These are phyloP conservation scores for Nannoperca australis DNA, from an alignment of 2,797 vertebrate species.

Conservation along the genomic window DNA sequence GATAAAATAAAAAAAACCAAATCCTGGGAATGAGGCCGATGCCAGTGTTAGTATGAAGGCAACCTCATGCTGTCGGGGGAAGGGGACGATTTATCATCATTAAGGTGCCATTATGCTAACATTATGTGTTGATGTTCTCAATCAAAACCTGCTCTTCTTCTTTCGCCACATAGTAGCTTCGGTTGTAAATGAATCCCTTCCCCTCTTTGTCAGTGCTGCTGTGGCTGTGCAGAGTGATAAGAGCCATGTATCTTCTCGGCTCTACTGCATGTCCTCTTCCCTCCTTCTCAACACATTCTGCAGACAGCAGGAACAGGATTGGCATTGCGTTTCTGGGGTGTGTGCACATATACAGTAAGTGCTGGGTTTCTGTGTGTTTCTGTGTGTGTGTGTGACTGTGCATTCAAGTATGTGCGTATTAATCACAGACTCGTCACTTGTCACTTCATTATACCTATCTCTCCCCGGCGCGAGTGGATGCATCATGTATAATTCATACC, in stretches of 20 bases:
- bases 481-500: conserved; percentile 69
- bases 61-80: conserved; percentile 40
- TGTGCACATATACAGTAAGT: conserved; percentile 8
- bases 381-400: conserved; percentile 24
- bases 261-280: conserved; percentile 29
- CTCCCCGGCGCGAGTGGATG: conserved; percentile 33
- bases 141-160: conserved; percentile 19
- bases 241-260: conserved; percentile 42
- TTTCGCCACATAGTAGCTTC: conserved; percentile 19
- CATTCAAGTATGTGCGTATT: conserved; percentile 30
- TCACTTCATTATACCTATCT: conserved; percentile 52
- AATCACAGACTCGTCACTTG: conserved; percentile 57
- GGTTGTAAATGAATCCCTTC: conserved; percentile 27
- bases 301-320: conserved; percentile 44
- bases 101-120: not conserved
- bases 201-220: conserved; percentile 34
- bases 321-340: conserved; percentile 31
- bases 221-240: conserved; percentile 57
- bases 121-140: not conserved
- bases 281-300: conserved; percentile 41
- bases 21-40: conserved; percentile 14
- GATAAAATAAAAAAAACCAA: not conserved
- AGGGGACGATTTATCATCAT: conserved; percentile 41
- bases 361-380: conserved; percentile 9
- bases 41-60: conserved; percentile 6